Conservation (phyloP, 1,140 invertebrate species). For the Scaptomyza graminum region DNA sequence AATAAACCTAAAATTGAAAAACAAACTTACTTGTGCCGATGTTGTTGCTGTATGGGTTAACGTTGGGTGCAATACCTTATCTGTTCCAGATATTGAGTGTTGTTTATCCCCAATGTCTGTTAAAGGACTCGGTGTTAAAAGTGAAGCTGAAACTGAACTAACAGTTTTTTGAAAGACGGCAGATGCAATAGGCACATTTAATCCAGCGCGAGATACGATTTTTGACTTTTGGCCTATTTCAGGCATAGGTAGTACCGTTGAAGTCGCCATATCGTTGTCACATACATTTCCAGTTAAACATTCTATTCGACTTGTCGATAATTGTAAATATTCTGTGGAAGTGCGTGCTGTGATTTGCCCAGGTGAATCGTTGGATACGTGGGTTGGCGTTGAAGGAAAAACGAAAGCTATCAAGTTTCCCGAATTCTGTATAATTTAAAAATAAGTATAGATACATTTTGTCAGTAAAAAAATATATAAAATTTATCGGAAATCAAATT, state of each 20-base stretch:
- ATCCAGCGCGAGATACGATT: slow-evolving; percentile 1
- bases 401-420: slow-evolving; percentile 89
- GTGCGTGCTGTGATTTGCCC: slow-evolving; percentile 65
- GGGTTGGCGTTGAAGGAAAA: slow-evolving; percentile 88
- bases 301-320: slow-evolving; percentile 53
- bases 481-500: background rate
- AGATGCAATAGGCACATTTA: slow-evolving; percentile 14
- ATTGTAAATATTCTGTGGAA: slow-evolving; percentile 66
- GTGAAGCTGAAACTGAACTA: slow-evolving; percentile 23
- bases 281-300: slow-evolving; percentile 18
- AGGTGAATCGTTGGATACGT: slow-evolving; percentile 82
- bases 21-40: slow-evolving; percentile 49
- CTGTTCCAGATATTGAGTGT: slow-evolving; percentile 20
- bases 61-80: slow-evolving; percentile 38
- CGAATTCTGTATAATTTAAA: slow-evolving; percentile 86
- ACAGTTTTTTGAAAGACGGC: slow-evolving; percentile 33
- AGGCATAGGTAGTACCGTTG: slow-evolving; percentile 22
- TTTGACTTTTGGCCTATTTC: slow-evolving; percentile 4
- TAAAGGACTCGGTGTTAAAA: slow-evolving; percentile 2
- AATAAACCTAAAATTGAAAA: background rate
- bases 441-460: background rate
- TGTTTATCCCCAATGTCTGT: slow-evolving; percentile 22
- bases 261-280: slow-evolving; percentile 41
- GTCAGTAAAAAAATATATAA: background rate
- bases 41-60: background rate